Base-by-base conservation (phyloP, 1,140 invertebrate genomes). In the Melanaphis sacchari region DNA sequence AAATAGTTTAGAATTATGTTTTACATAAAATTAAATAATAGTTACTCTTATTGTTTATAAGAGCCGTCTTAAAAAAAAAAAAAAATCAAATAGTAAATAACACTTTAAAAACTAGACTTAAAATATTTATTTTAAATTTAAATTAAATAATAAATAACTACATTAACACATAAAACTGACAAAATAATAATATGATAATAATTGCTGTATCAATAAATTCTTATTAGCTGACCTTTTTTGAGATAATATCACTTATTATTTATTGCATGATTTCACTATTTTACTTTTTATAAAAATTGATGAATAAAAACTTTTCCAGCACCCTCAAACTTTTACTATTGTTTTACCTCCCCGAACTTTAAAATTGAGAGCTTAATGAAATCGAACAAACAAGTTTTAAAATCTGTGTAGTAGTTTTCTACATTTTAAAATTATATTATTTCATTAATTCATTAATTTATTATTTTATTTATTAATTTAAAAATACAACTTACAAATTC, bases 191-290 rank as follows among this genome's bases (percentile, higher is more conserved):
- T 88, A 88, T 88, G 46, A 90, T 90, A 90, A 66, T 66, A 66
- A 66, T 90, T 66, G 31, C 38, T 22, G 11, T 90, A 90, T 59
- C 8, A 59, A 8, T 90, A 43, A 52, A 18, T 18, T 38, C 24
- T 38, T 49, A 38, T 21, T 88, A 49, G 26, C 46, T 22, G 3
- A 89, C 21, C 9, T 54, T 89, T 36, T 89, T 89, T 24, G 21
- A 22, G n/a, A n/a, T 1, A 52, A 38, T 66, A 76, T 43, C 36
- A 41, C 38, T 76, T 76, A 41, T 41, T 90, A 90, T 59, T 90
- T 90, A 91, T 91, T 40, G 38, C 90, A 9, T 31, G 7, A 76
- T 91, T 59, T 59, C 43, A 91, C 76, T 91, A 91, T 91, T 91
- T 76, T 36, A 46, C 90, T 41, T 38, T 76, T 76, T 76, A 91